Evolutionary conservation across 2,888 invertebrate genomes (phyloP).

Genomic region (Bellardia bayeri): DNA sequence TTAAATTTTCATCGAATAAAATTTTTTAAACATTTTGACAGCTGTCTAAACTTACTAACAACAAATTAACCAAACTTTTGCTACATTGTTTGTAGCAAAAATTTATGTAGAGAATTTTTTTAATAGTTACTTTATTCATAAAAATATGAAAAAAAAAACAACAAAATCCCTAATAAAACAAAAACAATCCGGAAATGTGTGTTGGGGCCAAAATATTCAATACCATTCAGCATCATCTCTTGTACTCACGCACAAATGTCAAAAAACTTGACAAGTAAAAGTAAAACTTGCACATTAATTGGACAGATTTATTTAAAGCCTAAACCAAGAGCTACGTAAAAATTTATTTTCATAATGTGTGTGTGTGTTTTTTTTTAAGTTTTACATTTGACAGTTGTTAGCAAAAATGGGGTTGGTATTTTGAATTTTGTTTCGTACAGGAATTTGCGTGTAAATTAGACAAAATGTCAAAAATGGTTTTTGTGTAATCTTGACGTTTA

Average conservation of each 20-base stretch:
- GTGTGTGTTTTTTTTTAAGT: background rate
- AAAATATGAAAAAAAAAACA: constrained; percentile 20
- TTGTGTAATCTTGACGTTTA: constrained; percentile 64
- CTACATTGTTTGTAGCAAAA: background rate
- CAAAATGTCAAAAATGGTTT: constrained; percentile 66
- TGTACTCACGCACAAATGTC: background rate
- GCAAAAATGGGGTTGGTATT: constrained; percentile 49
- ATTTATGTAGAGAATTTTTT: constrained; percentile 1
- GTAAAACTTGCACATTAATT: constrained; percentile 14
- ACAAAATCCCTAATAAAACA: constrained; percentile 36
- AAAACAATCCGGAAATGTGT: constrained; percentile 2
- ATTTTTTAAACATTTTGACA: constrained; percentile 41
- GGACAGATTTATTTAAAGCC: constrained; percentile 32
- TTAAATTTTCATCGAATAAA: background rate
- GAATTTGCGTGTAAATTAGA: constrained; percentile 45
- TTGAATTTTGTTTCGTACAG: constrained; percentile 29
- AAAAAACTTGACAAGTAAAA: constrained; percentile 42
- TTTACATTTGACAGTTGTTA: constrained; percentile 52
- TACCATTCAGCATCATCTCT: background rate
- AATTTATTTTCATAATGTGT: background rate
- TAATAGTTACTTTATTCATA: constrained; percentile 40
- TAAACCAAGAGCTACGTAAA: background rate
- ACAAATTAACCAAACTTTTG: constrained; percentile 37
- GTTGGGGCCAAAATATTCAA: background rate
- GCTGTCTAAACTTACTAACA: constrained; percentile 56